Evolutionary conservation across 2,888 invertebrate genomes (phyloP).

Genomic region (Pseudococcus viburni): DNA sequence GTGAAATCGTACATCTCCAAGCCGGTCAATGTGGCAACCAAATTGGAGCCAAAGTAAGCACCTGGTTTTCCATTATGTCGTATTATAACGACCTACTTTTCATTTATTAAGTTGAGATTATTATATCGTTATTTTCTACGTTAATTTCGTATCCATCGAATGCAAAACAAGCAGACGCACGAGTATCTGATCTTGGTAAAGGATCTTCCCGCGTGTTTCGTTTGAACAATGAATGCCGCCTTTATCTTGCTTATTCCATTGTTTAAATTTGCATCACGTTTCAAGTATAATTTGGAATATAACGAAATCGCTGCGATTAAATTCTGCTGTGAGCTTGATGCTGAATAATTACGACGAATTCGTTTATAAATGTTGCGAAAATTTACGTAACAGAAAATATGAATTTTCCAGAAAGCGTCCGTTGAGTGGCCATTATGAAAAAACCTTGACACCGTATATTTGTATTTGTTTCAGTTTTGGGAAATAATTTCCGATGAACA

Average conservation of each 20-base stretch:
- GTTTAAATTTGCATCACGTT: neutral
- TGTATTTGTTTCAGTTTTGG: conserved; percentile 82
- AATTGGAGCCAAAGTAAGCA: conserved; percentile 88
- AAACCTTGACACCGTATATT: too few species aligned
- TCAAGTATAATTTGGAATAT: too few species aligned
- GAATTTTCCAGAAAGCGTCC: too few species aligned
- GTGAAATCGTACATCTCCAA: conserved; percentile 93
- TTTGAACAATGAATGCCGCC: neutral
- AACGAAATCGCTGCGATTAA: too few species aligned
- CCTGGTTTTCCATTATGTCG: neutral
- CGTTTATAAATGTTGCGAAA: too few species aligned
- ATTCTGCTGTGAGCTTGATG: too few species aligned
- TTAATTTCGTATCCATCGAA: neutral
- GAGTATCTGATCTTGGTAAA: neutral
- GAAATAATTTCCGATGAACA: conserved; percentile 89
- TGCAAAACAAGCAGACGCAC: neutral
- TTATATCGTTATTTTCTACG: neutral
- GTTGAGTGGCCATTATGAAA: too few species aligned
- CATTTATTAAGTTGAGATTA: neutral
- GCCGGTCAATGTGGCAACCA: conserved; percentile 94
- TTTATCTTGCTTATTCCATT: neutral
- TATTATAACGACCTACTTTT: neutral
- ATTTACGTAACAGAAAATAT: too few species aligned
- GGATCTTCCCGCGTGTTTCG: neutral
- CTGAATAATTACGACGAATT: too few species aligned